Base-by-base conservation (phyloP, 2,113 vertebrate species). In the Oenanthe melanoleuca region DNA sequence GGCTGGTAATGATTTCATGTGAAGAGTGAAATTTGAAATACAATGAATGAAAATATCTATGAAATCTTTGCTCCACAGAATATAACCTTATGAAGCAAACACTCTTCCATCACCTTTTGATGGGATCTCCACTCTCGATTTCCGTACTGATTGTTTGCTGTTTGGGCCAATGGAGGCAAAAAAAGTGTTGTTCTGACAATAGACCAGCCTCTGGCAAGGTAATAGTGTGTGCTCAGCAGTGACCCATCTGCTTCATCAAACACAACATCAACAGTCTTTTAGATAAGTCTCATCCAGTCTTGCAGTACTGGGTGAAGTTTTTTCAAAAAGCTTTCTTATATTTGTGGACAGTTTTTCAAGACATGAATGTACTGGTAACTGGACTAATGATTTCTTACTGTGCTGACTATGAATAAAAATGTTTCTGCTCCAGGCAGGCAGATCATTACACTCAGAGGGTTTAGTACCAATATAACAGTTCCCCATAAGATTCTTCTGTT, bases 151-250 rank as follows among this genome's bases (percentile, higher is more conserved):
- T 77, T 0, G 0, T 86, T 90, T 92, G 52, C 52, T 42, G 26
- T 42, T 80, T 1, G 0, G 47, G 40, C 66, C 88, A 80, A 9
- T 4, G 65, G 56, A 83, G 60, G 74, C 88, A 65, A 64, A 37
- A 64, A 37, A 74, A 93, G 37, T 26, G 74, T 84, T 67, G 31
- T 63, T 82, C 55, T 92, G 71, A 77, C 78, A 85, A 28, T 38
- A 86, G 52, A 53, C 17, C 80, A 67, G 82, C 82, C 53, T 74
- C 82, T 79, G 67, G 95, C 89, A 96, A 86, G 52, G 67, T 88
- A 84, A 66, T 83, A 77, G 33, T 40, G 75, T 89, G 67, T 94
- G 59, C 89, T 96, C 87, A 94, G 88, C 79, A 92, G 66, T 89
- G 85, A 88, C 94, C 80, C 33, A 25, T 85, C 87, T 92, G 85